phyloP scores from a whole-genome alignment of 2,797 vertebrate genomes.

The Channallabes apus region DNA sequence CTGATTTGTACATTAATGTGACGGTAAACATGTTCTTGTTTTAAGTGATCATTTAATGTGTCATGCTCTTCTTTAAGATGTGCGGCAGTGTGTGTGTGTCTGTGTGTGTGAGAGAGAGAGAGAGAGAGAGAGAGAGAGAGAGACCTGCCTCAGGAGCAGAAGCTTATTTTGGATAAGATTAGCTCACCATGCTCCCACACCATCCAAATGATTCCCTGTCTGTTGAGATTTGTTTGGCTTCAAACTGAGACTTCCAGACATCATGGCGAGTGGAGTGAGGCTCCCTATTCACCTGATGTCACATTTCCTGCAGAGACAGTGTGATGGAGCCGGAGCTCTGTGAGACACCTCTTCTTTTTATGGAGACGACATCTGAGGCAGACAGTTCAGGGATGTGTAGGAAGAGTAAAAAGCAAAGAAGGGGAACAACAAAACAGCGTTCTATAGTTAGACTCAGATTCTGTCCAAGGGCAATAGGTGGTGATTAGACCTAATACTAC shows the following conservation, averaged over 20 bases:
- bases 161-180: background rate
- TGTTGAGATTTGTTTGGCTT: conserved; percentile 6
- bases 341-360: background rate
- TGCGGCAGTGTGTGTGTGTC: background rate
- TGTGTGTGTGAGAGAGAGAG: too few species aligned
- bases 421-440: background rate
- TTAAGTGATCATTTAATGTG: background rate
- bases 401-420: background rate
- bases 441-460: background rate
- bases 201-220: background rate
- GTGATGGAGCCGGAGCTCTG: conserved; percentile 11
- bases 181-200: background rate
- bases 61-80: background rate
- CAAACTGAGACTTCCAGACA: conserved; percentile 10
- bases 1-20: background rate
- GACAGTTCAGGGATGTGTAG: background rate
- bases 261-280: background rate
- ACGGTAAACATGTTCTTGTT: background rate
- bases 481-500: background rate
- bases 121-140: too few species aligned
- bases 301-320: background rate
- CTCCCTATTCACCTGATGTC: conserved; percentile 7
- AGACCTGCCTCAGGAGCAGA: background rate
- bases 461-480: background rate
- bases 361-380: background rate